phyloP scores from a whole-genome alignment of 2,113 vertebrate species.

The Notiomystis cincta region DNA sequence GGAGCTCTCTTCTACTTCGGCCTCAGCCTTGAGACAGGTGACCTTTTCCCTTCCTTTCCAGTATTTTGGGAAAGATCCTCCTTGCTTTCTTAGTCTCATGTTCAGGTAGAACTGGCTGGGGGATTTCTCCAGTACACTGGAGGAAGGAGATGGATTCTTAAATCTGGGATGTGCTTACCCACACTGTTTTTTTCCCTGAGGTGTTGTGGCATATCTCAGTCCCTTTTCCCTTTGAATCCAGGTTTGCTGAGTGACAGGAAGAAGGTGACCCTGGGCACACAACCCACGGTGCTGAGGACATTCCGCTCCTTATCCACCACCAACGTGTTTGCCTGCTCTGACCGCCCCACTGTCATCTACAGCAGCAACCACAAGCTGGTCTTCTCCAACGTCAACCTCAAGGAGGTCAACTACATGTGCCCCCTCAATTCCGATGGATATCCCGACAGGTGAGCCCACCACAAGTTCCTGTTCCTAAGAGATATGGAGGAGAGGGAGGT shows the following conservation, averaged over 20 bases:
- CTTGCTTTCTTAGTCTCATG: background rate
- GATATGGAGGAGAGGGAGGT: background rate
- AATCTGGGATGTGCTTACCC: accelerated
- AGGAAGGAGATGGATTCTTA: too few species aligned
- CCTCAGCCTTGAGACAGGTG: slow-evolving; percentile 90
- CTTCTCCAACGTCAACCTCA: slow-evolving; percentile 99
- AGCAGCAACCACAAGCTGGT: slow-evolving; percentile 99
- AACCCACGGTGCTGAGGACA: slow-evolving; percentile 93
- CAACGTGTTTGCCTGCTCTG: slow-evolving; percentile 97
- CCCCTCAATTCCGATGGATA: slow-evolving; percentile 98
- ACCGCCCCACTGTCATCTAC: slow-evolving; percentile 98
- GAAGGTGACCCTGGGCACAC: slow-evolving; percentile 96
- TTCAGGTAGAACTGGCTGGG: background rate
- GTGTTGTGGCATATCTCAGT: background rate
- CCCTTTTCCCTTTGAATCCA: background rate
- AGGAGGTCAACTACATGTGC: slow-evolving; percentile 99
- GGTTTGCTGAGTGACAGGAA: slow-evolving; percentile 92
- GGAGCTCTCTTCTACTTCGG: slow-evolving; percentile 98
- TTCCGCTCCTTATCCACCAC: slow-evolving; percentile 97
- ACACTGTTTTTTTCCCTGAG: accelerated
- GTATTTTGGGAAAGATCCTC: background rate
- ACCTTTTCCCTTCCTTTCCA: background rate
- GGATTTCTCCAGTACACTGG: background rate
- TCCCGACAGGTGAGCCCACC: slow-evolving; percentile 85
- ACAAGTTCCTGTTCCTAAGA: background rate